Conservation (phyloP, 92 coral and sea anemone genomes). For the Palythoa grandiflora region DNA sequence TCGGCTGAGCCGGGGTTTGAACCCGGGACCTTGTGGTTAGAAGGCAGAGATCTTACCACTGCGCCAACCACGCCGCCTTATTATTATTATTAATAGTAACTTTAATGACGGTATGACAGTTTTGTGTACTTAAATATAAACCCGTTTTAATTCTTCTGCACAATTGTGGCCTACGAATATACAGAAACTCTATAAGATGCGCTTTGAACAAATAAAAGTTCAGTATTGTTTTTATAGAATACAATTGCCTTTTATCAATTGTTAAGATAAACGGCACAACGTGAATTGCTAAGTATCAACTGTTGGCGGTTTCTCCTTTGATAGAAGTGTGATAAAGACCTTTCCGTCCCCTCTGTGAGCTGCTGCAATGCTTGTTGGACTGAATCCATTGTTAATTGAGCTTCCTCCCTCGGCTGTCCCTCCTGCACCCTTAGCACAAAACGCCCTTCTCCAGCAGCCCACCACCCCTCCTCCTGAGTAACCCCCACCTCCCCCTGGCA, state of each 20-base stretch:
- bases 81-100: no score
- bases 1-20: no score
- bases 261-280: background rate
- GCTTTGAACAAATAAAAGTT: no score
- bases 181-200: no score
- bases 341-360: constrained; percentile 81
- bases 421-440: constrained; percentile 74
- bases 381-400: constrained; percentile 75
- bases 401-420: constrained; percentile 93
- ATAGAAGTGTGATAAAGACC: constrained; percentile 77
- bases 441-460: constrained; percentile 78
- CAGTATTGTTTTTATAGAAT: background rate
- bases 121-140: no score
- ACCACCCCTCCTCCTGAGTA: constrained; percentile 93
- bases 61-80: no score
- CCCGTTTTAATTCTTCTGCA: no score
- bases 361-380: constrained; percentile 65
- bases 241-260: background rate
- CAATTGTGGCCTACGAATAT: no score
- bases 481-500: constrained; percentile 98
- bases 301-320: constrained; percentile 53
- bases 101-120: no score
- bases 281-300: constrained; percentile 2
- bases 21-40: no score
- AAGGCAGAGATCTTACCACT: no score